phyloP scores from a whole-genome alignment of 2,888 invertebrate genomes.

The Tipula helvola region DNA sequence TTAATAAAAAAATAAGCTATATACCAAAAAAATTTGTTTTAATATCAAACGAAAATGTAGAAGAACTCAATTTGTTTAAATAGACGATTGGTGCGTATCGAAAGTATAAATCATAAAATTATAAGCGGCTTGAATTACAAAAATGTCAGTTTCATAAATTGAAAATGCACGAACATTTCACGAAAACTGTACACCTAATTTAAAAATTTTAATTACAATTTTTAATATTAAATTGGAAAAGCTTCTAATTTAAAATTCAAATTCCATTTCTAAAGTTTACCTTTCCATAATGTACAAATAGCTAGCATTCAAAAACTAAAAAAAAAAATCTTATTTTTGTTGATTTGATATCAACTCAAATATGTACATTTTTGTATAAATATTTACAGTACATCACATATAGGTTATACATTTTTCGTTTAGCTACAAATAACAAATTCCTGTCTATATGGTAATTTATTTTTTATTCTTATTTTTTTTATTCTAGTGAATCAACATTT shows the following conservation, averaged over 20 bases:
- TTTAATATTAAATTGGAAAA: not conserved
- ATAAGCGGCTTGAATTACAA: too few species aligned
- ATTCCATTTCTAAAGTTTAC: not conserved
- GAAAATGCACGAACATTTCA: too few species aligned
- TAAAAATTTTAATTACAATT: not conserved
- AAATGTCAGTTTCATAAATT: too few species aligned
- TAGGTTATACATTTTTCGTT: not conserved
- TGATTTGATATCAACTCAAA: not conserved
- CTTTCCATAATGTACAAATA: not conserved
- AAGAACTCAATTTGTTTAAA: too few species aligned
- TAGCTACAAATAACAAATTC: not conserved
- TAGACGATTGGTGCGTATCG: too few species aligned
- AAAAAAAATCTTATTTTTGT: not conserved
- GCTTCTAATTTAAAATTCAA: not conserved
- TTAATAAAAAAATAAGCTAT: too few species aligned
- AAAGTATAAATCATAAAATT: too few species aligned
- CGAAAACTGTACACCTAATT: not conserved
- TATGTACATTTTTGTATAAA: not conserved
- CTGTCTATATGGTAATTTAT: not conserved
- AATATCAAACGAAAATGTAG: too few species aligned
- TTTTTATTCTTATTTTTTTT: not conserved
- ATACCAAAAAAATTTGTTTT: too few species aligned
- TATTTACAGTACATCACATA: not conserved
- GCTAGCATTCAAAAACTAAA: not conserved
- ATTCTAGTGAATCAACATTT: not conserved